Evolutionary conservation across 1,140 invertebrate species (phyloP).

Genomic region (Palaemon carinicauda): DNA sequence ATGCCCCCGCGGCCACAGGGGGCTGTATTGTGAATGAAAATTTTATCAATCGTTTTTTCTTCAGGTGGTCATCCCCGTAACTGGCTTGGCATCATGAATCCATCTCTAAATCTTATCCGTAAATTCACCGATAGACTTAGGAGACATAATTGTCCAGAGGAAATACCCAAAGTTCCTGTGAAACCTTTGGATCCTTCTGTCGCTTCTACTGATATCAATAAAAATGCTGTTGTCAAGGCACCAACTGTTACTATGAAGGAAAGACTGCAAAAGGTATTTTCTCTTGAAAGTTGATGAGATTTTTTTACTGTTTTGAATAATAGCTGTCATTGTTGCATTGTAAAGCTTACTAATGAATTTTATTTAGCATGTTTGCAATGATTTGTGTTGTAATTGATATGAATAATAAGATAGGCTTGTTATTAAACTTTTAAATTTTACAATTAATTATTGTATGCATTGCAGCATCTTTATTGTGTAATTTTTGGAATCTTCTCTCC

Average conservation of each 20-base stretch:
- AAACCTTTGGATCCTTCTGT: not conserved
- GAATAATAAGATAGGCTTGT: too few relatives aligned
- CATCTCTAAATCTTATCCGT: constrained; percentile 48
- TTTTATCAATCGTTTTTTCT: not conserved
- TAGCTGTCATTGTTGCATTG: too few relatives aligned
- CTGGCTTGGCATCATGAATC: constrained; percentile 53
- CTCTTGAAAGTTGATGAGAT: not conserved
- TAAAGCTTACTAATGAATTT: not conserved
- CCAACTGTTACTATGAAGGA: not conserved
- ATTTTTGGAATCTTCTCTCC: not conserved
- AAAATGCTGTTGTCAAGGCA: constrained; percentile 32
- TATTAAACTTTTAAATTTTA: too few relatives aligned
- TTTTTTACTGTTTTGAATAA: too few relatives aligned
- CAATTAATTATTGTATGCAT: too few relatives aligned
- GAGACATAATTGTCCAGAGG: constrained; percentile 43
- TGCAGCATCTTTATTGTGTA: too few relatives aligned
- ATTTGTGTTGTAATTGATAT: too few relatives aligned
- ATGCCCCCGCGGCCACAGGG: too few relatives aligned
- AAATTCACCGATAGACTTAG: constrained; percentile 43
- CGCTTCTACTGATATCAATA: constrained; percentile 30
- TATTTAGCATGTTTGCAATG: not conserved
- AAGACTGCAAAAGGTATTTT: not conserved
- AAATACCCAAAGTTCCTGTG: not conserved
- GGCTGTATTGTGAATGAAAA: not conserved
- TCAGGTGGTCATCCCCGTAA: constrained; percentile 56